Conservation (phyloP, 2,113 vertebrate species). For the Arenaria interpres region DNA sequence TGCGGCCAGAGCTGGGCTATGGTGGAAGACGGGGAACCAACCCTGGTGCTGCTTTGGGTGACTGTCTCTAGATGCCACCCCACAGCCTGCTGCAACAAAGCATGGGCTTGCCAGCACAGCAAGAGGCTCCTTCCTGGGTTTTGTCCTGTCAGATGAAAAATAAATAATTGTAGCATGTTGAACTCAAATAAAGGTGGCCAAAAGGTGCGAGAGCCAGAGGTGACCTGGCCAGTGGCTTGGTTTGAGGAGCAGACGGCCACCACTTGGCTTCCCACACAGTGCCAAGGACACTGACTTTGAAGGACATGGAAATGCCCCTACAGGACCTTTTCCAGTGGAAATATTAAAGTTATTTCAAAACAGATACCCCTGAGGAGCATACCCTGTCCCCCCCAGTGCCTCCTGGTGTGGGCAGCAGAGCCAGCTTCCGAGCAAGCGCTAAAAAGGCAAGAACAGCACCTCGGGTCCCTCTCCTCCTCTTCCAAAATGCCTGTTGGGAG, state of each 20-base stretch:
- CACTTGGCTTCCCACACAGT: rapidly evolving
- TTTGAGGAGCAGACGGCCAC: background rate
- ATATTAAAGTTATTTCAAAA: background rate
- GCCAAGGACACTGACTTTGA: background rate
- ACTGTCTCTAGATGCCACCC: background rate
- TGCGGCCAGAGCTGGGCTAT: background rate
- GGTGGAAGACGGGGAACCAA: no score
- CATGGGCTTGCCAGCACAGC: background rate
- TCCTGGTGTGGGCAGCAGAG: background rate
- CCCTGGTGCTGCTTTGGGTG: background rate
- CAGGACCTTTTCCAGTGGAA: background rate
- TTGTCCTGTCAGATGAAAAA: background rate
- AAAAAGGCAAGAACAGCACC: background rate
- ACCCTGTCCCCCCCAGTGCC: background rate
- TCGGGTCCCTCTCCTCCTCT: background rate
- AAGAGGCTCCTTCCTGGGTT: background rate
- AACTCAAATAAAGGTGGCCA: background rate
- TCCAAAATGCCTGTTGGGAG: background rate
- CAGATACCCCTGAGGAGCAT: background rate
- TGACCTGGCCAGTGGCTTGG: background rate
- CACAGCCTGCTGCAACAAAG: background rate
- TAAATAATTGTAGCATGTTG: background rate
- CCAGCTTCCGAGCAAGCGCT: background rate
- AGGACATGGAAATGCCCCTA: background rate
- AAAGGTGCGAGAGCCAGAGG: background rate